Evolutionary conservation across 2,797 vertebrate genomes (phyloP).

Genomic region (Aeoliscus strigatus): DNA sequence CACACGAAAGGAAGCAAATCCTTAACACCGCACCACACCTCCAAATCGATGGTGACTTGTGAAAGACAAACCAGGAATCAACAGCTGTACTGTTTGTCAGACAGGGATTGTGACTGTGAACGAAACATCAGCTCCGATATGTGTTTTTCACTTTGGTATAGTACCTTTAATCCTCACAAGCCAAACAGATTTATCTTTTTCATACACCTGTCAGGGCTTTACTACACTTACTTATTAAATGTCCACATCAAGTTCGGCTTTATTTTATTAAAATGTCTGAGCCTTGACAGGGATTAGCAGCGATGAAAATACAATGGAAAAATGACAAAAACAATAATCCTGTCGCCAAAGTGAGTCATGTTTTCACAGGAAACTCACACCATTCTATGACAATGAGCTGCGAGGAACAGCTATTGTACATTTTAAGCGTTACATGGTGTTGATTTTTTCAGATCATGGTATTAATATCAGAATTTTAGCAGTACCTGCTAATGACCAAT

Average conservation of each 20-base stretch:
- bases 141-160: slow-evolving; percentile 30
- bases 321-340: slow-evolving; percentile 58
- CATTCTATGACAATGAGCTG: slow-evolving; percentile 3
- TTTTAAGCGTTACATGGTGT: background rate
- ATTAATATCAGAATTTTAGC: too few species aligned
- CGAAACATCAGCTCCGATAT: slow-evolving; percentile 49
- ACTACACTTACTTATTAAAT: too few species aligned
- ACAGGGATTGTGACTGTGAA: slow-evolving; percentile 34
- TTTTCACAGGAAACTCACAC: slow-evolving; percentile 11
- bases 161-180: slow-evolving; percentile 58
- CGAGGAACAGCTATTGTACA: background rate
- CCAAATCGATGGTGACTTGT: background rate
- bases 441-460: too few species aligned
- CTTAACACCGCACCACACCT: too few species aligned
- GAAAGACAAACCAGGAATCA: slow-evolving; percentile 4
- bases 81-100: slow-evolving; percentile 14
- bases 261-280: too few species aligned
- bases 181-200: slow-evolving; percentile 59
- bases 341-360: slow-evolving; percentile 49
- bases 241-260: too few species aligned
- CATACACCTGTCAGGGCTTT: slow-evolving; percentile 21
- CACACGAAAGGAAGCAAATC: background rate
- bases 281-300: slow-evolving; percentile 68
- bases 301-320: slow-evolving; percentile 41
- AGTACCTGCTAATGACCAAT: too few species aligned